These are phyloP conservation scores for Lucifuga dentata DNA, from an alignment of 2,113 vertebrate species.

Conservation along the genomic window DNA sequence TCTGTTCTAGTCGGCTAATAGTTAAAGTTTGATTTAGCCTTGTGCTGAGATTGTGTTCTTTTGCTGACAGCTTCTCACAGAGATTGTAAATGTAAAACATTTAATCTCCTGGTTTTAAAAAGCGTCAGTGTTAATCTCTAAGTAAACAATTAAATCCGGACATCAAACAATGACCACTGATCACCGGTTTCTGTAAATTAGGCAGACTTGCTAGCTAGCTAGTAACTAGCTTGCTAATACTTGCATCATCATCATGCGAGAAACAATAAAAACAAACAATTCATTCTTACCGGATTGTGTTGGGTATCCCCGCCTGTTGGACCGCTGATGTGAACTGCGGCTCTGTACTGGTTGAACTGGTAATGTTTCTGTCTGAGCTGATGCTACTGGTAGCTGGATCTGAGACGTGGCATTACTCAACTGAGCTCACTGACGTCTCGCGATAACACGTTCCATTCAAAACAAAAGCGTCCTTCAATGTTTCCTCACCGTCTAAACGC, in stretches of 20 bases:
- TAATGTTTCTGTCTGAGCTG: not conserved
- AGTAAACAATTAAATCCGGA: constrained; percentile 27
- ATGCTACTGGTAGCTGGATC: constrained; percentile 29
- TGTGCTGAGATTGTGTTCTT: constrained; percentile 5
- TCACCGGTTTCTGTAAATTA: constrained; percentile 6
- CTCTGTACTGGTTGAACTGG: not conserved
- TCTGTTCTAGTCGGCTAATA: no score
- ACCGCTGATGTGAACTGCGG: not conserved
- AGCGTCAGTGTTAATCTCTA: constrained; percentile 6
- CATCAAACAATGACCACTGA: constrained; percentile 1
- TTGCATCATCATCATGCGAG: not conserved
- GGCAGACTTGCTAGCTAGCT: constrained; percentile 26
- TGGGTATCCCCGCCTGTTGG: not conserved
- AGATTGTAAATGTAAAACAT: not conserved
- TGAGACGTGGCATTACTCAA: constrained; percentile 79
- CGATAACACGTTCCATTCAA: constrained; percentile 31
- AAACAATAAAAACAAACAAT: not conserved
- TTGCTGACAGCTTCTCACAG: not conserved
- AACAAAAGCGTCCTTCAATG: not conserved
- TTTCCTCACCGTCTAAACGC: accelerated
- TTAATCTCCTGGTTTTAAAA: not conserved
- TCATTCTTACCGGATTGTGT: constrained; percentile 41
- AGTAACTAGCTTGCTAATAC: constrained; percentile 22
- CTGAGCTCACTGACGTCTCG: constrained; percentile 56
- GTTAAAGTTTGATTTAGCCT: not conserved